These are phyloP conservation scores for Eilema depressum DNA, from an alignment of 2,888 invertebrate species.

Conservation along the genomic window DNA sequence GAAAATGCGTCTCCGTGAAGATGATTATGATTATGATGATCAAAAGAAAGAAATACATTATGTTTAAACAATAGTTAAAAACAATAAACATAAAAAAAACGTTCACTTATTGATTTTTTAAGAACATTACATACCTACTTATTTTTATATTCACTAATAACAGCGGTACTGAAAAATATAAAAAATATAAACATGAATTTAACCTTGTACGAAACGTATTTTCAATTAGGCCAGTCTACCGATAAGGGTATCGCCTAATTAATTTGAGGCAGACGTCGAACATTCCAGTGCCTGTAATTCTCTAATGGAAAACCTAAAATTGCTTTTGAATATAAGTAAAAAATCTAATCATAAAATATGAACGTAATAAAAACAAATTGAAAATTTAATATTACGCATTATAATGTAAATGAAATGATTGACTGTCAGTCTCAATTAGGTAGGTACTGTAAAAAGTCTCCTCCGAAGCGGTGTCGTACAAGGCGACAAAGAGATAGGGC, in stretches of 20 bases:
- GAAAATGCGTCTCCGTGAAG: too few species aligned
- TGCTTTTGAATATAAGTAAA: neutral
- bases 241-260: slow-evolving; percentile 5
- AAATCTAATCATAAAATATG: neutral
- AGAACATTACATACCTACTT: too few species aligned
- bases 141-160: too few species aligned
- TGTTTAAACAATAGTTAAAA: too few species aligned
- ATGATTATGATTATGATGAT: too few species aligned
- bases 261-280: neutral
- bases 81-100: too few species aligned
- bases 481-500: too few species aligned
- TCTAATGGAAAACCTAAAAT: neutral
- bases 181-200: neutral
- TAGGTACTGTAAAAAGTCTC: neutral
- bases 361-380: neutral
- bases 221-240: slow-evolving; percentile 13
- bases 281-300: neutral
- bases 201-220: slow-evolving; percentile 1
- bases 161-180: neutral
- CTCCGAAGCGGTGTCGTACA: too few species aligned
- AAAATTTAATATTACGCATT: neutral
- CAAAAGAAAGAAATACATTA: too few species aligned
- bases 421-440: neutral
- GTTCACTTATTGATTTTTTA: too few species aligned
- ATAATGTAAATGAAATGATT: neutral